Percentiles rank a stretch among this genome's conserved stretches.
Evolutionary conservation across 2,113 vertebrate species (phyloP).

Genomic region (Notarius quadriscutis): DNA sequence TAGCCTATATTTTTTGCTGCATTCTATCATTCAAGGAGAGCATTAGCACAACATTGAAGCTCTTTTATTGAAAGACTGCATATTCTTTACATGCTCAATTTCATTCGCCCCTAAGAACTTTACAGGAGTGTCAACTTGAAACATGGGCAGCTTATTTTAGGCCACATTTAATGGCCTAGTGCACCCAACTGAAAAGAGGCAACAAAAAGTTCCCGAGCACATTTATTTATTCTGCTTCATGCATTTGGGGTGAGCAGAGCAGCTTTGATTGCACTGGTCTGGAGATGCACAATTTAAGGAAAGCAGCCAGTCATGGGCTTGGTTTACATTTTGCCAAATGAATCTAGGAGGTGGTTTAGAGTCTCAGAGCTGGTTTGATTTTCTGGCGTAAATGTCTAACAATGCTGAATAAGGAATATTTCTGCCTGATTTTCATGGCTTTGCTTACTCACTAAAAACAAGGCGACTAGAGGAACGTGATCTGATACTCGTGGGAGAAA

Average conservation of each 20-base stretch:
- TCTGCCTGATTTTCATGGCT: background rate
- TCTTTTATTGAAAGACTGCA: slow-evolving; percentile 51
- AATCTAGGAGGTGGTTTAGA: slow-evolving; percentile 16
- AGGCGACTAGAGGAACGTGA: background rate
- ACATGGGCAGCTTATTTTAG: slow-evolving; percentile 38
- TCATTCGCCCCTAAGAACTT: slow-evolving; percentile 51
- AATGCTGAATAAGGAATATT: background rate
- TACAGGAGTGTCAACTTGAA: slow-evolving; percentile 55
- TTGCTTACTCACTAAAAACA: background rate
- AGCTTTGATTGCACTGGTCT: slow-evolving; percentile 25
- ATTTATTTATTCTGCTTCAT: slow-evolving; percentile 54
- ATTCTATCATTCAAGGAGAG: slow-evolving; percentile 42
- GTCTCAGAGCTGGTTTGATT: slow-evolving; percentile 25
- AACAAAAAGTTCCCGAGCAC: slow-evolving; percentile 28
- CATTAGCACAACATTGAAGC: slow-evolving; percentile 40
- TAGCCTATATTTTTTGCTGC: slow-evolving; percentile 23
- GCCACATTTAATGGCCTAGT: slow-evolving; percentile 55
- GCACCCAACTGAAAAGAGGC: slow-evolving; percentile 35
- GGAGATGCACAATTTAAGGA: slow-evolving; percentile 15
- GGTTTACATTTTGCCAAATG: slow-evolving; percentile 37
- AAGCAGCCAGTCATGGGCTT: slow-evolving; percentile 5
- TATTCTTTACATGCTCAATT: slow-evolving; percentile 60
- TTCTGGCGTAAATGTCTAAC: slow-evolving; percentile 1
- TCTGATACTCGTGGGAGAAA: background rate
- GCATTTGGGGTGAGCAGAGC: slow-evolving; percentile 9